phyloP scores from a whole-genome alignment of 2,888 invertebrate genomes.

The Calliscelio sp. region DNA sequence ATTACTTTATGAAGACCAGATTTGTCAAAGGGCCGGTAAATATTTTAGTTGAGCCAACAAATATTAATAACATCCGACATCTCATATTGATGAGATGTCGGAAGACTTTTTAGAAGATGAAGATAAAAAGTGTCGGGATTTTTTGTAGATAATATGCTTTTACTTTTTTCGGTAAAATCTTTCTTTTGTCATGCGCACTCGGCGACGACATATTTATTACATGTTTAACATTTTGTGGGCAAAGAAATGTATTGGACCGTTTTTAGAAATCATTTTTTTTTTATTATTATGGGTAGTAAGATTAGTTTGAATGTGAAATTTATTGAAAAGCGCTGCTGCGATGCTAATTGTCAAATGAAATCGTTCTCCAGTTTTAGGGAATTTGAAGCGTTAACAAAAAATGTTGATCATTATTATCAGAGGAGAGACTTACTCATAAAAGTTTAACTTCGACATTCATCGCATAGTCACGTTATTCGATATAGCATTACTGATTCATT shows the following conservation, averaged over 20 bases:
- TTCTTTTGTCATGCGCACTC: conserved; percentile 1
- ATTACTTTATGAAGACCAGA: no score
- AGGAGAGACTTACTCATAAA: conserved; percentile 8
- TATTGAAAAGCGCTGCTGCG: not conserved
- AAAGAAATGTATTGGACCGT: not conserved
- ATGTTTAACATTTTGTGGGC: conserved; percentile 27
- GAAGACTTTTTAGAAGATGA: no score
- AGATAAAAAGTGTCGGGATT: not conserved
- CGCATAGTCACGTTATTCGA: conserved; percentile 27
- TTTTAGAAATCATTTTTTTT: conserved; percentile 12
- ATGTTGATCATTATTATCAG: no score
- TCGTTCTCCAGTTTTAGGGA: not conserved
- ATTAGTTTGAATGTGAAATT: not conserved
- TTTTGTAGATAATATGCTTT: not conserved
- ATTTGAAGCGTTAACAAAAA: not conserved
- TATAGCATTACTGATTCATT: conserved; percentile 41
- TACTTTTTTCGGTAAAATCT: conserved; percentile 7
- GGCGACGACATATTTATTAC: conserved; percentile 28
- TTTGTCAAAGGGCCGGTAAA: no score
- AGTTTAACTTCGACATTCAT: conserved; percentile 10
- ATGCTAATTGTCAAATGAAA: not conserved
- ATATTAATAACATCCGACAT: no score
- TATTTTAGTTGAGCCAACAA: no score
- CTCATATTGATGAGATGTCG: no score
- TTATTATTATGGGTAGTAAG: not conserved